Base-by-base conservation (phyloP, 1,140 invertebrate genomes). In the Helicorthomorpha holstii region DNA sequence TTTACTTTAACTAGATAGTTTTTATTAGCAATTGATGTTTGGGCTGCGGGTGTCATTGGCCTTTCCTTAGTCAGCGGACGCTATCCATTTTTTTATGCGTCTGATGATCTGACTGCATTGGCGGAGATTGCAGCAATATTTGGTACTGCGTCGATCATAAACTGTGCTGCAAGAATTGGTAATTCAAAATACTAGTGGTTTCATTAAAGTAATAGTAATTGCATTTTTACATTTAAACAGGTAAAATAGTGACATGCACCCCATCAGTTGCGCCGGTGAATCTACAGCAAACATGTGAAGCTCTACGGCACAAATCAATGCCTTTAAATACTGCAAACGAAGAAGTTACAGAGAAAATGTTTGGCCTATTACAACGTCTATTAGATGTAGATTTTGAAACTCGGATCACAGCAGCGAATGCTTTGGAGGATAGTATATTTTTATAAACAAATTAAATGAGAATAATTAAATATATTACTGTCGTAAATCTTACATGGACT, bases 41-140 rank as follows among this genome's bases (percentile, higher is more conserved):
- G 89, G 89, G 84, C 88, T 29, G 77, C 78, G 41, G 89, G 89
- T 34, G 80, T 92, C 2, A 88, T 92, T 52, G 76, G 92, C 59
- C 64, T 89, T 1, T 82, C 79, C 48, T 77, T 88, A 52, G 68
- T 91, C 4, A 82, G 80, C 59, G 77, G 78, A 19, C 77, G 83
- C 1, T 86, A 85, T 70, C 84, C 84, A 26, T 85, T 92, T 63
- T 88, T 92, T 62, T 76, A 80, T 54, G 81, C 82, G 4, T 74
- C 79, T 38, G 84, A 89, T 66, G 85, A 89, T 62, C 69, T 82
- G 47, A 78, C 80, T 24, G 83, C 85, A 27, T 66, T 92, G 27
- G 81, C 83, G 47, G 87, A 92, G 73, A 81, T 92, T 47, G 78
- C 81, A 1, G 79, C 80, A 25, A 68, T 92, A 54, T 81, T 93